Base-by-base conservation (phyloP, 2,113 vertebrate species). In the Calcarius ornatus region DNA sequence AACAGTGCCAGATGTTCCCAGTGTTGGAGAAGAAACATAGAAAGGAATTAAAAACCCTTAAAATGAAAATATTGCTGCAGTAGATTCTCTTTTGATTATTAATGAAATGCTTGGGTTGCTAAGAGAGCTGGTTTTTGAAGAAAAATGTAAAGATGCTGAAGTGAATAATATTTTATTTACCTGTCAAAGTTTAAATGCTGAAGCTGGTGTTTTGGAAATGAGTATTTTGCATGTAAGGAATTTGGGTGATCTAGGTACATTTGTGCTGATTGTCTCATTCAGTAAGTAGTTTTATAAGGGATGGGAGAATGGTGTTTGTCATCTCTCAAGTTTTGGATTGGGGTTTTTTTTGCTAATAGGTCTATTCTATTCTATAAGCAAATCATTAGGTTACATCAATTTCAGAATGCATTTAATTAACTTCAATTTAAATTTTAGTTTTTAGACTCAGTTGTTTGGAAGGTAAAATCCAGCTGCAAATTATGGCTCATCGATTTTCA, bases 401-500 rank as follows among this genome's bases (percentile, higher is more conserved):
- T 95, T 80, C 35, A 70, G 50, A 80, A 20, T 57, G 73, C 23
- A 59, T 76, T 61, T 77, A 31, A 78, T 59, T 93, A 60, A 89
- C 48, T 90, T 59, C 17, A 37, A 43, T 72, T 94, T 94, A 59
- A 45, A 70, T 72, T 73, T 85, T 63, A 47, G 20, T 19, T 61
- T 87, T 93, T n/a, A 28, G 66, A 69, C 33, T 54, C 37, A 24
- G 15, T 51, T 69, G 23, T 88, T 91, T 90, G 86, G 53, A 65
- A 94, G 42, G 42, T 88, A 71, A 92, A 86, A 86, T 37, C 30
- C 53, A 73, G 30, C 65, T 95, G 35, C 12, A 92, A 57, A 96
- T 43, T 12, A 99, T 99, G 99, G 97, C 98, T 95, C 97, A 86
- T 68, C 96, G 80, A 65, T 94, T 97, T 96, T 98, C 98, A 51